Percentiles rank a stretch among this genome's conserved stretches.
These are phyloP conservation scores for Bujurquina vittata DNA, from an alignment of 2,113 vertebrate genomes.

Conservation along the genomic window DNA sequence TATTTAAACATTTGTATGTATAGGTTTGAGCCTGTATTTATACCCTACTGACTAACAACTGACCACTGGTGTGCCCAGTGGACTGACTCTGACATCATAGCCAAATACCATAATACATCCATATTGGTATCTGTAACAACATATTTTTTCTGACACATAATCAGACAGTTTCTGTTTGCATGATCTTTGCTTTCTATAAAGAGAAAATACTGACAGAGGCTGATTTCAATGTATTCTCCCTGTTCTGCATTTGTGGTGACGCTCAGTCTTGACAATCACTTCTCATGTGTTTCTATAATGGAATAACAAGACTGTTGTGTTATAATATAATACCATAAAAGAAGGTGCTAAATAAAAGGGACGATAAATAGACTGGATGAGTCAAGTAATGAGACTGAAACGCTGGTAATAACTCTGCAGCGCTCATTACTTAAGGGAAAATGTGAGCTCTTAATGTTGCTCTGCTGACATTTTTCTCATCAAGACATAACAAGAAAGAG, in stretches of 20 bases:
- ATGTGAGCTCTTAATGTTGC: background rate
- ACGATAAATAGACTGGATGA: background rate
- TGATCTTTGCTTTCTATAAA: too few relatives aligned
- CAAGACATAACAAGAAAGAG: background rate
- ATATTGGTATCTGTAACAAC: too few relatives aligned
- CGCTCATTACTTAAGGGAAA: fast-evolving
- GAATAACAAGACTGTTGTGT: background rate
- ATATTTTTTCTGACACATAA: too few relatives aligned
- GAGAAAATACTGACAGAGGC: too few relatives aligned
- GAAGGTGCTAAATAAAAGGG: background rate
- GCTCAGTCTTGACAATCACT: background rate
- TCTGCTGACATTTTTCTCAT: background rate
- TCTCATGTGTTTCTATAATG: background rate
- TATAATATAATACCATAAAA: background rate
- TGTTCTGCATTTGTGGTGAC: background rate
- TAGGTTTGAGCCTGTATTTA: too few relatives aligned
- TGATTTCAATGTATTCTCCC: background rate
- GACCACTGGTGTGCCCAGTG: too few relatives aligned
- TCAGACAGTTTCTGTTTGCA: too few relatives aligned
- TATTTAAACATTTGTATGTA: too few relatives aligned
- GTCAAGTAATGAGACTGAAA: too few relatives aligned
- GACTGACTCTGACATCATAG: too few relatives aligned
- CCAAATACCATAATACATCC: too few relatives aligned
- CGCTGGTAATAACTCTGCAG: background rate
- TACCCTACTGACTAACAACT: too few relatives aligned